Evolutionary conservation across 1,140 invertebrate genomes (phyloP).

Genomic region (Trichomalopsis sarcophagae): DNA sequence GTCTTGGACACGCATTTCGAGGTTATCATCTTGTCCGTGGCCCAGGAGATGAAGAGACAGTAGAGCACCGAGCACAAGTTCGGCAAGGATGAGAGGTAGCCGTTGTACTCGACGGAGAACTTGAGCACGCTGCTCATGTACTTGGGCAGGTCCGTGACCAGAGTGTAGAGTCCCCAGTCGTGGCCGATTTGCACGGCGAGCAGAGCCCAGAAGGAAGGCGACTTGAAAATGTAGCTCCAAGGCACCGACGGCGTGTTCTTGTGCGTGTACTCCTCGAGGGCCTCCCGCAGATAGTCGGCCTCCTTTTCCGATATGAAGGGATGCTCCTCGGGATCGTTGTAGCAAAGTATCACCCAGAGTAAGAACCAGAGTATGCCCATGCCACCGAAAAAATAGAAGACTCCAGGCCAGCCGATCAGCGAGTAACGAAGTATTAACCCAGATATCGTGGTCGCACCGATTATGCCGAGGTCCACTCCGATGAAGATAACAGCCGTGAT

Average conservation of each 20-base stretch:
- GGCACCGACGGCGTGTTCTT: conserved; percentile 79
- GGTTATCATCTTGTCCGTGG: conserved; percentile 82
- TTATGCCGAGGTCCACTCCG: conserved; percentile 83
- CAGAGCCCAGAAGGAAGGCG: conserved; percentile 84
- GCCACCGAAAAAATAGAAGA: conserved; percentile 90
- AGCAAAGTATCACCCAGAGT: conserved; percentile 83
- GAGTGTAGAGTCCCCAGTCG: conserved; percentile 96
- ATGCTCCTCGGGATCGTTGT: conserved; percentile 86
- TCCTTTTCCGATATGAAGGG: conserved; percentile 89
- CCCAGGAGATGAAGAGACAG: conserved; percentile 79
- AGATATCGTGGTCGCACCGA: conserved; percentile 85
- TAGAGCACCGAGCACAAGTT: conserved; percentile 85
- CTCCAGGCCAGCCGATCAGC: conserved; percentile 81
- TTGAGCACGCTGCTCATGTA: conserved; percentile 92
- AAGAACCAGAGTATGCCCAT: conserved; percentile 84
- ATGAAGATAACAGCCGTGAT: conserved; percentile 85
- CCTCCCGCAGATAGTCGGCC: conserved; percentile 82
- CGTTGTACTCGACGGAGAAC: conserved; percentile 86
- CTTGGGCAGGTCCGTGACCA: conserved; percentile 93
- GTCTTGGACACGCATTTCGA: conserved; percentile 77
- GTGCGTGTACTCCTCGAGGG: conserved; percentile 76
- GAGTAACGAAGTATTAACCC: conserved; percentile 81
- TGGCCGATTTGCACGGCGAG: conserved; percentile 86
- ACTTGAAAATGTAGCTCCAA: conserved; percentile 85
- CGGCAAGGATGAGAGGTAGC: conserved; percentile 81